These are phyloP conservation scores for Venustaconcha ellipsiformis DNA, from an alignment of 1,140 invertebrate genomes.

Conservation along the genomic window DNA sequence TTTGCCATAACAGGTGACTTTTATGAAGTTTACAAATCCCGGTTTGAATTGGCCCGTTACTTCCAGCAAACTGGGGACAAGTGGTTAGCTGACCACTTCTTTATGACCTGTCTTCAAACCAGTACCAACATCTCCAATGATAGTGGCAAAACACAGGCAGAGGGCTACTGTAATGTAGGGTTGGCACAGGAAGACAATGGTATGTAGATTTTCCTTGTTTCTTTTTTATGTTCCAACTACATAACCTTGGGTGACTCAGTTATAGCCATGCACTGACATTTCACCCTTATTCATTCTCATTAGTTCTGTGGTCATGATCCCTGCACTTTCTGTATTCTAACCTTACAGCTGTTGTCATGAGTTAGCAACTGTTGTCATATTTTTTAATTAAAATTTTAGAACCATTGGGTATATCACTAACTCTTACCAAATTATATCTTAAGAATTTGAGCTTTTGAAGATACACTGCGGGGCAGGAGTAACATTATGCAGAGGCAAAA, in stretches of 20 bases:
- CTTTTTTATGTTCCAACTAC: neutral
- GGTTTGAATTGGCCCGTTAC: conserved; percentile 58
- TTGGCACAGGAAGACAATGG: conserved; percentile 62
- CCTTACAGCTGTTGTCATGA: neutral
- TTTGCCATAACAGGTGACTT: conserved; percentile 48
- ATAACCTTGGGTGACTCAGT: neutral
- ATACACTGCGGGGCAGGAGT: too few relatives aligned
- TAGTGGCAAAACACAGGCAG: conserved; percentile 55
- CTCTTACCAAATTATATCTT: too few relatives aligned
- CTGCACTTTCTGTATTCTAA: neutral
- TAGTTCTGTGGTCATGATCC: neutral
- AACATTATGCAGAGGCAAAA: too few relatives aligned
- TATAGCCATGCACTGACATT: neutral
- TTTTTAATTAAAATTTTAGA: too few relatives aligned
- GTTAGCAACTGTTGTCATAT: too few relatives aligned
- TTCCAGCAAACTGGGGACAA: conserved; percentile 64
- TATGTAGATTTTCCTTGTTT: conserved; percentile 26
- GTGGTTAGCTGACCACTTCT: conserved; percentile 68
- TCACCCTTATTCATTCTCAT: too few relatives aligned
- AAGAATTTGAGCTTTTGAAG: too few relatives aligned
- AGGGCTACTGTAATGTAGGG: conserved; percentile 65
- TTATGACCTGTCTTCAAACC: conserved; percentile 58
- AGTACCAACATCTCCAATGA: conserved; percentile 48
- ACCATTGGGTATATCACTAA: too few relatives aligned
- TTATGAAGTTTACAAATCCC: conserved; percentile 50